Conservation (phyloP, 1,140 invertebrate genomes). For the Leptinotarsa texana region DNA sequence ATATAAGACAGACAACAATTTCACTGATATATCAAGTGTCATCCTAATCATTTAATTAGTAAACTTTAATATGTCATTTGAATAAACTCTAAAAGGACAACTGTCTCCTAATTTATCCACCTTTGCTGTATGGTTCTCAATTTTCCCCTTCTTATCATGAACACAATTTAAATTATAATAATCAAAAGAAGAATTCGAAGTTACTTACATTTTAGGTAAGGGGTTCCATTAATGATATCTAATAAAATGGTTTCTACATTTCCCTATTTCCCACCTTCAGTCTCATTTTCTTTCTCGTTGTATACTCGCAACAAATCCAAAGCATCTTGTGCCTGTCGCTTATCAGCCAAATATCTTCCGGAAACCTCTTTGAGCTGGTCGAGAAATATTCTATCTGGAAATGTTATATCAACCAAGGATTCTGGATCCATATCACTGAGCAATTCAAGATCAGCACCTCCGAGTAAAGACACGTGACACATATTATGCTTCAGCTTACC, state of each 20-base stretch:
- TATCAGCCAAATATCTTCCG: constrained; percentile 76
- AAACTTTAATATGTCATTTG: no score
- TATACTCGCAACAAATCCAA: constrained; percentile 70
- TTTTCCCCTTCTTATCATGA: no score
- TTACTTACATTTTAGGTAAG: not conserved
- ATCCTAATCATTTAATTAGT: no score
- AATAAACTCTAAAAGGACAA: no score
- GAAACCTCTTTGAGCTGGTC: constrained; percentile 83
- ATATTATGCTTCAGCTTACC: constrained; percentile 76
- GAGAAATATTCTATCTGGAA: constrained; percentile 76
- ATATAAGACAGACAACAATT: no score
- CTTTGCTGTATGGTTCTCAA: no score
- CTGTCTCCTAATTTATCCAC: no score
- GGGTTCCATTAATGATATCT: constrained; percentile 1
- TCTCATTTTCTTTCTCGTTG: constrained; percentile 53
- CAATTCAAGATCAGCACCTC: constrained; percentile 77
- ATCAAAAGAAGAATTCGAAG: no score
- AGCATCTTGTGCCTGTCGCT: constrained; percentile 81
- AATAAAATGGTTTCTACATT: not conserved
- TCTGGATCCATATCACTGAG: constrained; percentile 85
- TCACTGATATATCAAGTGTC: no score
- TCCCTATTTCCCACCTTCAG: constrained; percentile 43
- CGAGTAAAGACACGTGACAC: constrained; percentile 78
- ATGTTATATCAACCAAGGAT: constrained; percentile 77
- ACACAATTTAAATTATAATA: no score